Conservation (phyloP, 1,140 invertebrate species). For the Teleopsis dalmanni region DNA sequence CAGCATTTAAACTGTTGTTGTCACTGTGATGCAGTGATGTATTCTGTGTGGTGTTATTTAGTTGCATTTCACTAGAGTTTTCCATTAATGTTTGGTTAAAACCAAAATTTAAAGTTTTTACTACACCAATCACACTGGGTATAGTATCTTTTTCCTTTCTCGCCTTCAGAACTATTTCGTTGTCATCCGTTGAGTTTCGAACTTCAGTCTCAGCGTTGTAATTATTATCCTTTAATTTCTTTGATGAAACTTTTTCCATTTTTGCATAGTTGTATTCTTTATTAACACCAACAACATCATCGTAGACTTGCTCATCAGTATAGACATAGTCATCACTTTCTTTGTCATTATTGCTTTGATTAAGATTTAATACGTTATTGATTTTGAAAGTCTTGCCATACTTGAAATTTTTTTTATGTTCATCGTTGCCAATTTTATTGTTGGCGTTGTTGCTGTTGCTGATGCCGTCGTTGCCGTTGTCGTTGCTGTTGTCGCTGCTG, state of each 20-base stretch:
- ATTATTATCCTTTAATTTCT: slow-evolving; percentile 6
- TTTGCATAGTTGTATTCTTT: neutral
- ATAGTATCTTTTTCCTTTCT: no score
- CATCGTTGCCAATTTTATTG: no score
- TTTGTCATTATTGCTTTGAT: slow-evolving; percentile 14
- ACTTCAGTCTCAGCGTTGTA: neutral
- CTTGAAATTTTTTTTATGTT: neutral
- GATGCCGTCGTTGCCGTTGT: neutral
- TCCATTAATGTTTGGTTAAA: no score
- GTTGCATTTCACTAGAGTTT: no score
- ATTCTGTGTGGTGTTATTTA: no score
- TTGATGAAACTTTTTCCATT: slow-evolving; percentile 7
- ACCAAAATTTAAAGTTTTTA: no score
- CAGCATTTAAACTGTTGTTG: no score
- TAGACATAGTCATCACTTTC: neutral
- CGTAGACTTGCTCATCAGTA: neutral
- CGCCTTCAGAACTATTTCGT: no score
- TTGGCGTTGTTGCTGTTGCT: neutral
- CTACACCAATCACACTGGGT: no score
- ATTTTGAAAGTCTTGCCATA: slow-evolving; percentile 30
- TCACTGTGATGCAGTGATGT: no score
- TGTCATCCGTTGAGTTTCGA: neutral
- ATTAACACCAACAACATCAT: neutral
- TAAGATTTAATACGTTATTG: slow-evolving; percentile 25
- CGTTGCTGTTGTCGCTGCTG: neutral